Percentiles rank a stretch among this genome's conserved stretches.
These are phyloP conservation scores for Sceloporus tristichus DNA, from an alignment of 2,113 vertebrate genomes.

Conservation along the genomic window DNA sequence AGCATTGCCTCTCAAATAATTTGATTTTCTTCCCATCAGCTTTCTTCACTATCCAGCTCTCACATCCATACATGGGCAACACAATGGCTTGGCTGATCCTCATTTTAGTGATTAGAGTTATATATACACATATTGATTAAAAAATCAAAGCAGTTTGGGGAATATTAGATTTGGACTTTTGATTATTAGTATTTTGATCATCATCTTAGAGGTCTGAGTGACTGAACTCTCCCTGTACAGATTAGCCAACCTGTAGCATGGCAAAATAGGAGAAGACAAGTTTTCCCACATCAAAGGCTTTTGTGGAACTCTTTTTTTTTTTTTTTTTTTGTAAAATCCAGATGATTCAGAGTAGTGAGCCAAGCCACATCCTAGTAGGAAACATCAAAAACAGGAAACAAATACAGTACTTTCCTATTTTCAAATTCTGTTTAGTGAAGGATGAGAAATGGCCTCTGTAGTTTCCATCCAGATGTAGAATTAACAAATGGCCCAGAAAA, in stretches of 20 bases:
- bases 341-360: neutral
- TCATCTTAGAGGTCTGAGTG: neutral
- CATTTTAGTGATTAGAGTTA: neutral
- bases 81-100: too few relatives aligned
- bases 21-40: too few relatives aligned
- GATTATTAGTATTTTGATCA: neutral
- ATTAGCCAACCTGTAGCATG: neutral
- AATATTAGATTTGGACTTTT: neutral
- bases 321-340: neutral
- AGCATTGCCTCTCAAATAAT: too few relatives aligned
- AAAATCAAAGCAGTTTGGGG: neutral
- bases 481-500: neutral
- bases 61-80: too few relatives aligned
- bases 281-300: neutral
- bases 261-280: neutral
- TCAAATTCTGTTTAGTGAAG: neutral
- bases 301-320: neutral
- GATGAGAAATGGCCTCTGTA: neutral
- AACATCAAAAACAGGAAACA: neutral
- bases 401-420: neutral
- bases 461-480: neutral
- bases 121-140: neutral
- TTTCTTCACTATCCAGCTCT: too few relatives aligned
- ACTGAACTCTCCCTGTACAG: neutral
- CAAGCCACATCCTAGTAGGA: neutral